Base-by-base conservation (phyloP, 2,797 vertebrate genomes). In the Acanthopagrus latus region DNA sequence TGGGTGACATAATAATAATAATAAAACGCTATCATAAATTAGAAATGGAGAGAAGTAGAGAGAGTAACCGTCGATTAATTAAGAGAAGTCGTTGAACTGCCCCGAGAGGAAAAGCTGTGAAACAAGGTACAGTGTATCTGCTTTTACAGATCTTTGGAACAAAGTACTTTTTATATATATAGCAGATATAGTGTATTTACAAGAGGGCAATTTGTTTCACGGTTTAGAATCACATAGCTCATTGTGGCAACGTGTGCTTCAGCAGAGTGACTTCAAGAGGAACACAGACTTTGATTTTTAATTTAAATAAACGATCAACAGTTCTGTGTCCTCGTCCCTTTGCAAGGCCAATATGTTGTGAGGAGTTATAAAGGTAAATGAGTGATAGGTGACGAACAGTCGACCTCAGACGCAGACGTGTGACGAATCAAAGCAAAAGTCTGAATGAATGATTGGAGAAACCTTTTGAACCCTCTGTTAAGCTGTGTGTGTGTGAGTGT, bases 51-150 rank as follows among this genome's bases (percentile, higher is more conserved):
- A 46, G 9, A 11, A 1, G 18, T 6, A 17, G 27, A 7, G 2
- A 72, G 21, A 75, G n/a, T 23, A 64, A 76, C 62, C 47, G 29
- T 72, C 43, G 60, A 51, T 54, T 70, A 71, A 80, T 70, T 78
- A 60, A 65, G 7, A 17, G 33, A 75, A 62, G 54, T 56, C 13
- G 62, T 3, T 54, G 2, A 62, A 47, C 6, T 68, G 14, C 4
- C 41, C 29, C 43, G 48, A 33, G 23, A 54, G 69, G 46, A 71
- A 69, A 68, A 66, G 10, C 2, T 14, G 11, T 1, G 18, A 73
- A 50, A 66, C 29, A 48, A 72, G 1, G 3, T 20, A 60, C 14
- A 65, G 0, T 23, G 14, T 13, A 52, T 20, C 10, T 0, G 27
- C 38, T 23, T 23, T 25, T 55, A 38, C 10, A 66, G 47, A 46